phyloP scores from a whole-genome alignment of 1,140 invertebrate species.

The Holcopasites calliopsidis region DNA sequence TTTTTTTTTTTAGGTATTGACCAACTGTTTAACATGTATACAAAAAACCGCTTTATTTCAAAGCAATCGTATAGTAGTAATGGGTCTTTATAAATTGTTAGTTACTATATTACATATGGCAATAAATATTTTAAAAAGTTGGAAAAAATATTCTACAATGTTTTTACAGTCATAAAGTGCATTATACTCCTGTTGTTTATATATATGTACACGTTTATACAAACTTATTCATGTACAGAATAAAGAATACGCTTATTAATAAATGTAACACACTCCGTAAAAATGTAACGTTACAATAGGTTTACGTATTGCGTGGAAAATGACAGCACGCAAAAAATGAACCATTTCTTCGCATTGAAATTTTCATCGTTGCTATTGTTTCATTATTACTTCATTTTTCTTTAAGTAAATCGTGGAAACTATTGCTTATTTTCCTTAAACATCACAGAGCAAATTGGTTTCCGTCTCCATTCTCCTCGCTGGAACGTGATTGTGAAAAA shows the following conservation, averaged over 20 bases:
- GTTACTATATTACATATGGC: conserved; percentile 34
- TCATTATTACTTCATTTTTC: neutral
- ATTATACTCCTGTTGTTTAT: conserved; percentile 3
- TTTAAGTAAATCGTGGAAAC: neutral
- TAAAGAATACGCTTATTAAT: conserved; percentile 31
- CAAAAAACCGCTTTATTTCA: conserved; percentile 54
- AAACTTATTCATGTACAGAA: conserved; percentile 46
- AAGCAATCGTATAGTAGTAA: conserved; percentile 38
- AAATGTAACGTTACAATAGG: conserved; percentile 33
- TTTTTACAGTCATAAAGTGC: conserved; percentile 33
- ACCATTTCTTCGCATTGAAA: neutral
- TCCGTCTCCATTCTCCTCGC: neutral
- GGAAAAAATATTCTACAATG: conserved; percentile 41
- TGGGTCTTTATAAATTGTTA: conserved; percentile 36
- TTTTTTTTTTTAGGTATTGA: too few relatives aligned
- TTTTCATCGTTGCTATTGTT: conserved; percentile 8
- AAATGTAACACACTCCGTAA: conserved; percentile 30
- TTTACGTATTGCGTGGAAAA: conserved; percentile 5
- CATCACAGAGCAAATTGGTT: neutral
- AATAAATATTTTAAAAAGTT: conserved; percentile 53
- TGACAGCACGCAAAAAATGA: conserved; percentile 3
- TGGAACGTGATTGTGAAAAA: conserved; percentile 1
- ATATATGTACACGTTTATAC: conserved; percentile 10
- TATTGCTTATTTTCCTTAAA: conserved; percentile 35
- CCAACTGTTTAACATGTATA: conserved; percentile 34